Base-by-base conservation (phyloP, 2,113 vertebrate species). In the Uria lomvia region DNA sequence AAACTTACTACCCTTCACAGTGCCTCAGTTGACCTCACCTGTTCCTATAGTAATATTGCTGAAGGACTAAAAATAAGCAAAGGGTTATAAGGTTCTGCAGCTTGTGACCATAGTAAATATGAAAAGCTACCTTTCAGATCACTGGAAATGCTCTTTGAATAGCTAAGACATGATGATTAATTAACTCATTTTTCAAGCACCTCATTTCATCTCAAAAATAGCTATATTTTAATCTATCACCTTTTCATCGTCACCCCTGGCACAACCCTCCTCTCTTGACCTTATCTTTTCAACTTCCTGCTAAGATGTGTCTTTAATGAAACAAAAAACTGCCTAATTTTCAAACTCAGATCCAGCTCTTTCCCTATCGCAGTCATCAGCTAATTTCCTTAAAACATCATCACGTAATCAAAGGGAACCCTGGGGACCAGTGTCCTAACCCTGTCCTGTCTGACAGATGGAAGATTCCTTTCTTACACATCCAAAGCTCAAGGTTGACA, bases 211-310 rank as follows among this genome's bases (percentile, higher is more conserved):
- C 58, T 90, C 47, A 95, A 96, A 97, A 95, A 94, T 72, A 91
- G 90, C 59, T 74, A 9, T 78, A 96, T 95, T 96, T 93, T 95
- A 89, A 91, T 75, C 74, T 74, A 80, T 80, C 60, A 78, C 74
- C 60, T 87, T 95, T 92, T 88, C 66, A 87, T 66, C 21, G 1
- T 85, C 60, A 96, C 60, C 63, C 49, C 32, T 92, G 71, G 83
- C 86, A 81, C 76, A 94, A 66, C 40, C 21, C 24, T 94, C 40
- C 52, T 73, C 84, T 91, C 63, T 82, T 95, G 94, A 97, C 93
- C 87, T 97, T 86, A 91, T 86, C 79, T 94, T 97, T 95, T 90
- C 73, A 91, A 94, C 96, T 97, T 97, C 94, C 97, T 88, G 42
- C 68, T 86, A 91, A 97, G 50, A 98, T 79, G 36, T 89, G 50